Percentiles rank a stretch among this genome's conserved stretches.
These are phyloP conservation scores for Pogonocichla stellata DNA, from an alignment of 2,113 vertebrate species.

Conservation along the genomic window DNA sequence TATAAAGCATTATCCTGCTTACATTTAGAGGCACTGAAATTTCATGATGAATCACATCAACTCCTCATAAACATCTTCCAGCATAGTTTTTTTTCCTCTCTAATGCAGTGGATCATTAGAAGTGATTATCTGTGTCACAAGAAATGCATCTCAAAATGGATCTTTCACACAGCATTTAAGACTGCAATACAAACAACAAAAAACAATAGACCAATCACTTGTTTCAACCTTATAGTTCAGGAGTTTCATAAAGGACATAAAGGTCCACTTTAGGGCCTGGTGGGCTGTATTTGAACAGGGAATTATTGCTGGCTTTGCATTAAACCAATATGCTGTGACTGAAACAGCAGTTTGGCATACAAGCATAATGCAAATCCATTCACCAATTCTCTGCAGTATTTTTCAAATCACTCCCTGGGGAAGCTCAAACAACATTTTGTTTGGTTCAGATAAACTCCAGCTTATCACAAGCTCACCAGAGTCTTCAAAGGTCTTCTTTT, in stretches of 20 bases:
- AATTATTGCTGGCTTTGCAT: neutral
- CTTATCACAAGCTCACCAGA: neutral
- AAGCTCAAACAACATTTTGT: neutral
- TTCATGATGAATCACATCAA: neutral
- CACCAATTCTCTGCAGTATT: neutral
- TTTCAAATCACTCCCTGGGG: neutral
- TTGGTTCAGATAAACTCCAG: neutral
- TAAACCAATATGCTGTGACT: neutral
- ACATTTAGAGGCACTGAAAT: neutral
- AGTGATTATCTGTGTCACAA: neutral
- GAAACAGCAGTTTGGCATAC: neutral
- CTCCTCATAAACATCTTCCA: neutral
- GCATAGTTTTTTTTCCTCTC: neutral
- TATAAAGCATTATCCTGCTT: neutral
- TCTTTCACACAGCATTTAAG: neutral
- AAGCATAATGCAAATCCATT: neutral
- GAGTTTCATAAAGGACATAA: neutral
- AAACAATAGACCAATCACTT: neutral
- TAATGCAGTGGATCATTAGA: neutral
- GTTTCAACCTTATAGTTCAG: neutral
- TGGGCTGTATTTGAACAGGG: neutral
- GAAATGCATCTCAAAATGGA: neutral
- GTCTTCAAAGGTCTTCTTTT: neutral
- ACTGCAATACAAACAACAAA: neutral
- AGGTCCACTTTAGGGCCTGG: neutral